Percentiles rank a stretch among this genome's conserved stretches.
Conservation (phyloP, 2,888 invertebrate species). For the Hymenopus coronatus region DNA sequence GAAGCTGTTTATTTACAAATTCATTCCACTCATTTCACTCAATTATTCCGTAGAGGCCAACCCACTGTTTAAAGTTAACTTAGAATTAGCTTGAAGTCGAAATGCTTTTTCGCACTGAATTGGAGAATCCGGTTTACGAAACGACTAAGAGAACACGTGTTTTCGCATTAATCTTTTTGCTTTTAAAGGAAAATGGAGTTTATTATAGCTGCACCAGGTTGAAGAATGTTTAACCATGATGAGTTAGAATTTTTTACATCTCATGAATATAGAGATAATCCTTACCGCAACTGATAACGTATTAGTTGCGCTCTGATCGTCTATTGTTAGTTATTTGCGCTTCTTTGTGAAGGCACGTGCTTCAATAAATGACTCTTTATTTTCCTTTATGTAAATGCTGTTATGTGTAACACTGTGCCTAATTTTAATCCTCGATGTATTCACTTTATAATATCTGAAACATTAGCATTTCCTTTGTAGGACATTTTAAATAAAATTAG, state of each 20-base stretch:
- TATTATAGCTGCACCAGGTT: background rate
- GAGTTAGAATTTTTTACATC: background rate
- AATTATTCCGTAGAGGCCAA: background rate
- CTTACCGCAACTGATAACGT: background rate
- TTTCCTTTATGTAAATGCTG: background rate
- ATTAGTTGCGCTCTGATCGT: background rate
- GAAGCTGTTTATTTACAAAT: background rate
- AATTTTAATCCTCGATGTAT: background rate
- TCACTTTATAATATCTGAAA: background rate
- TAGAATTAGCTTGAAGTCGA: background rate
- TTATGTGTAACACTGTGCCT: background rate
- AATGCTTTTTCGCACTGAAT: background rate
- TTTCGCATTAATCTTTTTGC: background rate
- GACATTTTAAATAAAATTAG: no score
- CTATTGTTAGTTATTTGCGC: background rate
- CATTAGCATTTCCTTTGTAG: no score
- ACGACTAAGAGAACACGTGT: background rate
- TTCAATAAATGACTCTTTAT: background rate
- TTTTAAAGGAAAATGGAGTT: background rate
- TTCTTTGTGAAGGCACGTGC: background rate
- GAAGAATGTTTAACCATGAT: background rate
- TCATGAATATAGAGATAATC: background rate
- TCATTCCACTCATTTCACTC: background rate
- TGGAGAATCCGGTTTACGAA: no score
- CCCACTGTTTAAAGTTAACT: background rate